Conservation (phyloP, 35 echinoderm and acorn worm species). For the Ophiothrix spiculata region DNA sequence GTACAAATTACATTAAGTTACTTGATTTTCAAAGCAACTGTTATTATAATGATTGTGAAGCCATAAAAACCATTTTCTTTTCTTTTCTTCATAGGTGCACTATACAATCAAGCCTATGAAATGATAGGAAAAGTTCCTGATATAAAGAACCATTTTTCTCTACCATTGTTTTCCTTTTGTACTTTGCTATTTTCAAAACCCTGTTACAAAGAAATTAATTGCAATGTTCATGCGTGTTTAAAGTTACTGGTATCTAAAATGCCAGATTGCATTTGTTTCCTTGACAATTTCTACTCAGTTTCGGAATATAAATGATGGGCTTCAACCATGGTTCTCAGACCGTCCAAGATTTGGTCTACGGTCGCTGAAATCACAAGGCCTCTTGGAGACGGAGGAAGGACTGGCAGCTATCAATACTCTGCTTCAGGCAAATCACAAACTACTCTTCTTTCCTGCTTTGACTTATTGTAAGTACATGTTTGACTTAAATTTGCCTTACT, state of each 20-base stretch:
- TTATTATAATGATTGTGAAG: too few relatives aligned
- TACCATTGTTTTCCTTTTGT: too few relatives aligned
- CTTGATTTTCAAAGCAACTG: too few relatives aligned
- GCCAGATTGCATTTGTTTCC: background rate
- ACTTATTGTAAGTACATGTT: constrained; percentile 71
- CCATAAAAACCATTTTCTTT: too few relatives aligned
- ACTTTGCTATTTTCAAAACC: too few relatives aligned
- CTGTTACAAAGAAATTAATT: too few relatives aligned
- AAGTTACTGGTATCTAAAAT: background rate
- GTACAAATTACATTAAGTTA: too few relatives aligned
- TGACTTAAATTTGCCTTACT: background rate
- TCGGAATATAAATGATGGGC: constrained; percentile 72
- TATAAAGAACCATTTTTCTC: too few relatives aligned
- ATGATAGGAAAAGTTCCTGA: too few relatives aligned
- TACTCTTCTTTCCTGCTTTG: constrained; percentile 72
- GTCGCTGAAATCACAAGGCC: constrained; percentile 35
- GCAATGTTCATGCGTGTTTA: too few relatives aligned
- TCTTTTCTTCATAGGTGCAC: too few relatives aligned
- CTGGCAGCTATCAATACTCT: constrained; percentile 79
- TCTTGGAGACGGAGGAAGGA: constrained; percentile 86
- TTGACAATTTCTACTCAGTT: constrained; percentile 40
- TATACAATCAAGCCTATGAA: too few relatives aligned
- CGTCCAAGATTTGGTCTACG: constrained; percentile 79
- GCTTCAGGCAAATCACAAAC: constrained; percentile 58
- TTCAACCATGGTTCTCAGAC: constrained; percentile 90